Base-by-base conservation (phyloP, 2,797 vertebrate species). In the Percopsis omiscomaycus region DNA sequence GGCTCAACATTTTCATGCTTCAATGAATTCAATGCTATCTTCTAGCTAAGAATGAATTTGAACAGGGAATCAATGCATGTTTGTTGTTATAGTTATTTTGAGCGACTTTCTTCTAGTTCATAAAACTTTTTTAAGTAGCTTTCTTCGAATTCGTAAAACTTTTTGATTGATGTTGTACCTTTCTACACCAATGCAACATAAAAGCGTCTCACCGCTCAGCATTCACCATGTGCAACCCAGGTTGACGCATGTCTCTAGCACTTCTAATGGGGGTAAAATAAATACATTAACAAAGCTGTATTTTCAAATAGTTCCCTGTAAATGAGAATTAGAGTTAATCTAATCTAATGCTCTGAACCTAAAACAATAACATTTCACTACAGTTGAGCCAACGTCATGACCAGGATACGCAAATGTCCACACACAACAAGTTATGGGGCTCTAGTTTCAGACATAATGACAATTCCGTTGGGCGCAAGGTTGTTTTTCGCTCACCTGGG, bases 281-380 rank as follows among this genome's bases (percentile, higher is more conserved):
- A 37, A 27, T 4, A 2, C 49, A 45, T 27, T 37, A 46, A 50
- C 60, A 71, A 42, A 45, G 37, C 9, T 5, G 32, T 16, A 55
- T 75, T 69, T 59, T 71, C 16, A 66, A 30, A 66, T 8, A 42
- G 42, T 72, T 61, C 52, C 47, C 22, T 64, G 78, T 74, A 45
- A 68, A 15, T 70, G 44, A 65, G 52, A 80, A 56, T 50, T 48
- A 66, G 51, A 70, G 69, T 69, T 74, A 42, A 61, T 70, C 44
- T 70, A 74, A 73, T 77, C 64, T 48, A 60, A 54, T 74, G 56
- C 69, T 76, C 12, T 87, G 79, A 84, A 86, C 85, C 84, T 86
- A 87, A 90, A 89, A 86, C 78, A 58, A 46, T 91, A 89, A 90
- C 89, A 91, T 91, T 92, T 92, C 69, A 67, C 51, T 59, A 67